Conservation (phyloP, 2,113 vertebrate species). For the Spheniscus mendiculus region DNA sequence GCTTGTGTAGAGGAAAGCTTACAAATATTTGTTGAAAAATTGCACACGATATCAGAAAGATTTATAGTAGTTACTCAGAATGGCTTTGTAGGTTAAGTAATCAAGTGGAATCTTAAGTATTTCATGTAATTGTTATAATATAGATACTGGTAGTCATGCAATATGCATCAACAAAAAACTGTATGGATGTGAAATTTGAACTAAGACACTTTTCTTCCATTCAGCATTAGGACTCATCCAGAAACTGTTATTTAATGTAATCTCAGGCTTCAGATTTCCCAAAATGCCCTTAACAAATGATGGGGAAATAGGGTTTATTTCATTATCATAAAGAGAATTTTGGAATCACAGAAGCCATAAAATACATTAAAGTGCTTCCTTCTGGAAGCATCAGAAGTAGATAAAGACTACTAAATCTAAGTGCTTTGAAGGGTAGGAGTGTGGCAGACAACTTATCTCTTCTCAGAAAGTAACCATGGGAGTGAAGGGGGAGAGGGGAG, state of each 20-base stretch:
- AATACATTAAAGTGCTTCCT: not conserved
- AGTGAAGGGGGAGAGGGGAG: not conserved
- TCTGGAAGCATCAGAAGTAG: not conserved
- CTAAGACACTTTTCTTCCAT: not conserved
- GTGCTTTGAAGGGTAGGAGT: not conserved
- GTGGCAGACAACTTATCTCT: not conserved
- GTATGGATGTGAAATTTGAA: not conserved
- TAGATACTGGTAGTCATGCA: not conserved
- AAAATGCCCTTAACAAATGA: not conserved
- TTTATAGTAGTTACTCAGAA: not conserved
- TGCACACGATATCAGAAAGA: not conserved
- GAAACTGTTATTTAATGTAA: not conserved
- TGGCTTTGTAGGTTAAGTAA: not conserved
- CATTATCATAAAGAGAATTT: not conserved
- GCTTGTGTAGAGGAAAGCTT: not conserved
- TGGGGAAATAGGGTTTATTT: not conserved
- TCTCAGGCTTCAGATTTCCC: not conserved
- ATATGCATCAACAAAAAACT: not conserved
- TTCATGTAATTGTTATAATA: not conserved
- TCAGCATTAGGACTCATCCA: not conserved
- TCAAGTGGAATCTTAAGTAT: not conserved
- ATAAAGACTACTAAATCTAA: not conserved
- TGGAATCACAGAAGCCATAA: not conserved
- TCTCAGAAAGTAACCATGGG: not conserved
- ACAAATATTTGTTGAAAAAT: not conserved